Percentiles rank a stretch among this genome's conserved stretches.
These are phyloP conservation scores for Gallirallus australis DNA, from an alignment of 2,797 vertebrate genomes.

Conservation along the genomic window DNA sequence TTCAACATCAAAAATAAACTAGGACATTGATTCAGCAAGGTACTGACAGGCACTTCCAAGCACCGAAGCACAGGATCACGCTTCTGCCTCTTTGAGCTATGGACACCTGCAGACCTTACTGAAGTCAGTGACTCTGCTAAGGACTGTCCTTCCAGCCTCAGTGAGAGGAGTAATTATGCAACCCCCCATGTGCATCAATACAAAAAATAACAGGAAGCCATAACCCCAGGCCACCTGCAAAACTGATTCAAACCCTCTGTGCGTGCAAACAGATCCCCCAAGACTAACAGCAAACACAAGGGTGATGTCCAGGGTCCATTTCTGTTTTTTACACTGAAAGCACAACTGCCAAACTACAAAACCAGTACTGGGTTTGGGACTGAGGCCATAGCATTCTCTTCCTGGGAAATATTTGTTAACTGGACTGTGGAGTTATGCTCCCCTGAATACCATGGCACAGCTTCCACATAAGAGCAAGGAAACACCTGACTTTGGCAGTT, in stretches of 20 bases:
- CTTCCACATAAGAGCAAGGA: neutral
- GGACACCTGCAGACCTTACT: neutral
- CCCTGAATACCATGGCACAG: neutral
- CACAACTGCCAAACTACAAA: neutral
- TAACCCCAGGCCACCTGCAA: neutral
- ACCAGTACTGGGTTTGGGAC: neutral
- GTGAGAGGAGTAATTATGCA: neutral
- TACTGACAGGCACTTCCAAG: neutral
- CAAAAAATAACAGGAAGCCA: neutral
- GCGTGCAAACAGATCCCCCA: neutral
- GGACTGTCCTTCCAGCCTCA: neutral
- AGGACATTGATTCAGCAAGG: neutral
- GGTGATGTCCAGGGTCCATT: neutral
- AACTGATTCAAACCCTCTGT: neutral
- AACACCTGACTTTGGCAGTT: neutral
- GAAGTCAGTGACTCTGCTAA: neutral
- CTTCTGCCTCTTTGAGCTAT: neutral
- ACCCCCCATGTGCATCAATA: neutral
- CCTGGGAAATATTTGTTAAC: neutral
- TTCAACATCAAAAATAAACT: neutral
- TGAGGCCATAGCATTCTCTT: neutral
- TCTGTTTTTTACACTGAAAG: neutral
- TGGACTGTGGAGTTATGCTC: neutral
- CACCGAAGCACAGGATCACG: neutral
- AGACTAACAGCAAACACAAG: neutral